Conservation (phyloP, 2,888 invertebrate species). For the Acanthococcus lagerstroemiae region DNA sequence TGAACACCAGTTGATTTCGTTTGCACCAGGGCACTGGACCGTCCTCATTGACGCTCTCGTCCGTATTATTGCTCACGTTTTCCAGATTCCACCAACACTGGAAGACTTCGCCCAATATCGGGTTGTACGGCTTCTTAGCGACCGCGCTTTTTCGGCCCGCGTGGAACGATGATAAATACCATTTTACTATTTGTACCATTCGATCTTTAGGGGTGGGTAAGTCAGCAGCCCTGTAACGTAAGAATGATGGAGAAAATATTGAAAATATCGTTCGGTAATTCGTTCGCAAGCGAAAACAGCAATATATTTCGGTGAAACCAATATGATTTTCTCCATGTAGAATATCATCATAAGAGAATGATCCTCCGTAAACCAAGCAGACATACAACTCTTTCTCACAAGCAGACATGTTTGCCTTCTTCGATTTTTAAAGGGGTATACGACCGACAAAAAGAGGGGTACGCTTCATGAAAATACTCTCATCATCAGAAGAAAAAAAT, state of each 20-base stretch:
- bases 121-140: constrained; percentile 98
- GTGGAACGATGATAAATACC: constrained; percentile 98
- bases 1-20: constrained; percentile 78
- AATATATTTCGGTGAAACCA: too few species aligned
- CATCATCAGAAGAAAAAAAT: too few species aligned
- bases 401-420: too few species aligned
- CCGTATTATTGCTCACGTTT: constrained; percentile 28
- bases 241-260: neutral
- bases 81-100: constrained; percentile 71
- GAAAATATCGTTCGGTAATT: neutral
- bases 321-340: too few species aligned
- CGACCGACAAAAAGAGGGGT: too few species aligned
- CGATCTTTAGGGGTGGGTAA: constrained; percentile 73
- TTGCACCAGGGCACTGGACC: constrained; percentile 89
- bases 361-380: too few species aligned
- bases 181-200: constrained; percentile 87
- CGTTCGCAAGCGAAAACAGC: neutral
- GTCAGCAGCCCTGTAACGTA: constrained; percentile 67
- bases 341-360: too few species aligned
- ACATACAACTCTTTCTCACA: too few species aligned
- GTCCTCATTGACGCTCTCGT: constrained; percentile 48
- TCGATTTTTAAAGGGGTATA: too few species aligned
- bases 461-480: too few species aligned
- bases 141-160: constrained; percentile 94
- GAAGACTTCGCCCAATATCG: constrained; percentile 93